Conservation (phyloP, 2,113 vertebrate genomes). For the Thryonomys swinderianus region DNA sequence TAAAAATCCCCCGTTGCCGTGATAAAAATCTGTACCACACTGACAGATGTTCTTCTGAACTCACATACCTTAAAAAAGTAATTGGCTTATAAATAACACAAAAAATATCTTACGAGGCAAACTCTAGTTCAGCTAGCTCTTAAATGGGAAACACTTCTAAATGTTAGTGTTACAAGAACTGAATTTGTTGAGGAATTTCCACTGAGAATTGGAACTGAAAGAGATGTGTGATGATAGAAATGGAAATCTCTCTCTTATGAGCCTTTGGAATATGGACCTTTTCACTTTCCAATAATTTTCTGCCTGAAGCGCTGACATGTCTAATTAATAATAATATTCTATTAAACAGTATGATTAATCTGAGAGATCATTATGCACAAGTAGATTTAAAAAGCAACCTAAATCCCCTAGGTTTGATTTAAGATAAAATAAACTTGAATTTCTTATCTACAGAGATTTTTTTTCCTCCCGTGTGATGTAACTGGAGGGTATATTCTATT, state of each 20-base stretch:
- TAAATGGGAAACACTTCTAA: conserved; percentile 54
- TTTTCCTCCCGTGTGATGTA: conserved; percentile 42
- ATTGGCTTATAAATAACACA: conserved; percentile 56
- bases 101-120: conserved; percentile 33
- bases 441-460: conserved; percentile 61
- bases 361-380: conserved; percentile 74
- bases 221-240: conserved; percentile 54
- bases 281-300: conserved; percentile 73
- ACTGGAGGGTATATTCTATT: conserved; percentile 40
- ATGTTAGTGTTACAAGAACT: conserved; percentile 43
- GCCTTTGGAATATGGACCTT: conserved; percentile 59
- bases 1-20: conserved; percentile 44
- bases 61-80: background rate
- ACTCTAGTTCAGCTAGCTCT: conserved; percentile 39
- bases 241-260: conserved; percentile 56
- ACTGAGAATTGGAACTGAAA: conserved; percentile 47
- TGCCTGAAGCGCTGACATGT: conserved; percentile 75
- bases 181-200: conserved; percentile 62
- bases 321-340: conserved; percentile 81
- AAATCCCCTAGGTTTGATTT: conserved; percentile 75
- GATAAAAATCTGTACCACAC: conserved; percentile 22
- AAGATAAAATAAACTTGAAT: conserved; percentile 75
- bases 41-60: conserved; percentile 37
- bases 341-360: conserved; percentile 73
- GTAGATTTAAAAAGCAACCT: conserved; percentile 80